Percentiles rank a stretch among this genome's conserved stretches.
These are phyloP conservation scores for Brenthis daphne DNA, from an alignment of 2,888 invertebrate species.

Conservation along the genomic window DNA sequence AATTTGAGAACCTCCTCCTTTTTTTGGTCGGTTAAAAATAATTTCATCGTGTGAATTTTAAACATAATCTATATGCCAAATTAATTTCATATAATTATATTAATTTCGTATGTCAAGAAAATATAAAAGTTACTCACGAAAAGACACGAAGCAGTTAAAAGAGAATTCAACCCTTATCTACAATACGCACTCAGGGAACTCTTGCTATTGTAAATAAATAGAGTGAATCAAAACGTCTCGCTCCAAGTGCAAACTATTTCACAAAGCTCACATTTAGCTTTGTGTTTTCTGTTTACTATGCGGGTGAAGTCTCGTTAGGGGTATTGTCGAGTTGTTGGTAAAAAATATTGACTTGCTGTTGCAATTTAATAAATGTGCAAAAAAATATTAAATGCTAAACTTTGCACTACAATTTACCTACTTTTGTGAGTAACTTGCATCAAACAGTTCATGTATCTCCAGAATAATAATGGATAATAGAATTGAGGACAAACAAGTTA, in stretches of 20 bases:
- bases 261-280: constrained; percentile 29
- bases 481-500: too few species aligned
- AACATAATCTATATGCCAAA: too few species aligned
- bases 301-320: constrained; percentile 18
- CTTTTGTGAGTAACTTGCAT: not conserved
- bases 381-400: too few species aligned
- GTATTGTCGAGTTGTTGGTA: constrained; percentile 10
- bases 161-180: not conserved
- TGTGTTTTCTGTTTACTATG: constrained; percentile 22
- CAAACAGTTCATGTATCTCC: too few species aligned
- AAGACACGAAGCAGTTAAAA: constrained; percentile 4
- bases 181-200: constrained; percentile 19
- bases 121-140: not conserved
- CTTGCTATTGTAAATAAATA: constrained; percentile 20
- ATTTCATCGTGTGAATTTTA: too few species aligned
- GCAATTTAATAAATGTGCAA: not conserved
- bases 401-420: not conserved
- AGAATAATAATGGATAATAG: too few species aligned
- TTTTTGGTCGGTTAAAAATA: too few species aligned
- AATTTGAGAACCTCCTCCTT: too few species aligned
- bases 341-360: constrained; percentile 4
- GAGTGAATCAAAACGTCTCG: constrained; percentile 28
- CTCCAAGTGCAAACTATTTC: constrained; percentile 24
- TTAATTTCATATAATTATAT: too few species aligned
- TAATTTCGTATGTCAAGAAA: not conserved